These are phyloP conservation scores for Halocaridina rubra DNA, from an alignment of 2,888 invertebrate genomes.

Conservation along the genomic window DNA sequence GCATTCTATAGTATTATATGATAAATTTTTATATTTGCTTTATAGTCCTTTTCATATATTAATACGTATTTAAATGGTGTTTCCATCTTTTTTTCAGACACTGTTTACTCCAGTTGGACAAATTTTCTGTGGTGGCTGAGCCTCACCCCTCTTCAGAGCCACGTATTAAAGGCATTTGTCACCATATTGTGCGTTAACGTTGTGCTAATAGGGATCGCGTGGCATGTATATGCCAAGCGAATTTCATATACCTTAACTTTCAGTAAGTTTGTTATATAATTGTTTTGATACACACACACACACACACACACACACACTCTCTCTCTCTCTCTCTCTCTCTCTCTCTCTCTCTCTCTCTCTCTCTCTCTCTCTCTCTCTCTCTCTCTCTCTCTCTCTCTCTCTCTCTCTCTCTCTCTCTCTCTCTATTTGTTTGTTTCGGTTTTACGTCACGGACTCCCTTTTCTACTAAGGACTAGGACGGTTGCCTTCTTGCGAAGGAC, in stretches of 20 bases:
- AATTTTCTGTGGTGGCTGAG: conserved; percentile 51
- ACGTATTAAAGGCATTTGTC: conserved; percentile 36
- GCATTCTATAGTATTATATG: no score
- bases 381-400: not conserved
- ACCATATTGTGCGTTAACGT: conserved; percentile 48
- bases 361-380: not conserved
- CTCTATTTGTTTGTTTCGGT: no score
- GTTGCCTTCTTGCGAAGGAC: no score
- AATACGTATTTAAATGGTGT: no score
- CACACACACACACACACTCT: no score
- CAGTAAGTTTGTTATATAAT: conserved; percentile 38
- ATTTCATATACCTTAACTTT: conserved; percentile 60
- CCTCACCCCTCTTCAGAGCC: conserved; percentile 45
- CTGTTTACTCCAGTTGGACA: not conserved
- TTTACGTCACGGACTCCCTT: no score
- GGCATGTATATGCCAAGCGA: conserved; percentile 49
- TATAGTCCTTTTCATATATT: no score
- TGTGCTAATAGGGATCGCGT: conserved; percentile 47
- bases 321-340: no score
- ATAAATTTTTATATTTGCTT: no score
- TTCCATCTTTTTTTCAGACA: conserved; percentile 30
- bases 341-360: no score
- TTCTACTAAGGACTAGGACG: no score
- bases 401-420: not conserved
- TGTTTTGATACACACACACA: not conserved